Percentiles rank a stretch among this genome's conserved stretches.
These are phyloP conservation scores for Apteryx owenii DNA, from an alignment of 2,113 vertebrate genomes.

Conservation along the genomic window DNA sequence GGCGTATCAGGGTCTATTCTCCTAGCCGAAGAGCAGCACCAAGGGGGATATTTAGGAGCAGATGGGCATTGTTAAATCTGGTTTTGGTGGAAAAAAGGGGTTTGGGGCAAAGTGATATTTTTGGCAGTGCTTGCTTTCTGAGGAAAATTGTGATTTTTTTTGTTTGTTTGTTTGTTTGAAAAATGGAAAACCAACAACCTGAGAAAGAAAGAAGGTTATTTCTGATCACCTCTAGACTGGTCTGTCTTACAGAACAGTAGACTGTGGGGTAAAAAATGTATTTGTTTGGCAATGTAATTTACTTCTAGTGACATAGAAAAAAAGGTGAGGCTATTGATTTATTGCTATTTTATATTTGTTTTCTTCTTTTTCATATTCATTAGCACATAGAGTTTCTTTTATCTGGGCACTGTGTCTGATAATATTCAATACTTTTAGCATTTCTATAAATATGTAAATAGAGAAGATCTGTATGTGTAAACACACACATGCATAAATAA, in stretches of 20 bases:
- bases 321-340: constrained; percentile 23
- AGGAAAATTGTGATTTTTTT: not conserved
- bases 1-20: not conserved
- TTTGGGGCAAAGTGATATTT: not conserved
- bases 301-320: not conserved
- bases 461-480: constrained; percentile 44
- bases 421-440: constrained; percentile 23
- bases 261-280: not conserved
- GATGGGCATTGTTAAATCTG: not conserved
- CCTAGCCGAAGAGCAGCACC: not conserved
- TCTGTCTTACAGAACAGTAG: not conserved
- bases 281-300: constrained; percentile 17
- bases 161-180: not conserved
- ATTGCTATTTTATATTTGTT: constrained; percentile 23
- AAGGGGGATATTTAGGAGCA: not conserved
- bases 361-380: not conserved
- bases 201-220: not conserved
- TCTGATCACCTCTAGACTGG: not conserved
- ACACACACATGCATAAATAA: constrained; percentile 58
- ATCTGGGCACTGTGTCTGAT: constrained; percentile 16
- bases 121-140: not conserved
- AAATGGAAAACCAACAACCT: not conserved
- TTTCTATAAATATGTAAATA: constrained; percentile 64
- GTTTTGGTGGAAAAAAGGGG: not conserved
- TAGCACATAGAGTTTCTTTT: not conserved